Evolutionary conservation across 2,113 vertebrate species (phyloP).

Genomic region (Clarias macrocephalus): DNA sequence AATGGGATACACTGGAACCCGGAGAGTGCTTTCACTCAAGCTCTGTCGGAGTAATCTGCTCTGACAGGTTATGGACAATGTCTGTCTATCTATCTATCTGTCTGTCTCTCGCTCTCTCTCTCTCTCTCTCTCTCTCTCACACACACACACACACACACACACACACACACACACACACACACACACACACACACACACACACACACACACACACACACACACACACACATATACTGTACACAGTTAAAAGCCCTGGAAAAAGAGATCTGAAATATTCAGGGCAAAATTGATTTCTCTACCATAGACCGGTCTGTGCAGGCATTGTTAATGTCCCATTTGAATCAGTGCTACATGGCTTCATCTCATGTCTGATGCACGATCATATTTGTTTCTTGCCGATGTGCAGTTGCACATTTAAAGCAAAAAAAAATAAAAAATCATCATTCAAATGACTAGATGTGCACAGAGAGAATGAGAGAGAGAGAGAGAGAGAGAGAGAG

Average conservation of each 20-base stretch:
- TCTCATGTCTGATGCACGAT: slow-evolving; percentile 36
- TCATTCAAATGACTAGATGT: slow-evolving; percentile 37
- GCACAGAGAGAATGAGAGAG: neutral
- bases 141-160: too few species aligned
- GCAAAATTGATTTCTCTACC: slow-evolving; percentile 57
- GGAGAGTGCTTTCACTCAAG: slow-evolving; percentile 52
- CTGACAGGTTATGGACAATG: slow-evolving; percentile 53
- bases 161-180: slow-evolving; percentile 13
- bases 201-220: slow-evolving; percentile 28
- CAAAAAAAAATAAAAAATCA: slow-evolving; percentile 35
- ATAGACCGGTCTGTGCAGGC: slow-evolving; percentile 42
- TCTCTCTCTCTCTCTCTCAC: slow-evolving; percentile 6
- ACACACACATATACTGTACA: slow-evolving; percentile 23
- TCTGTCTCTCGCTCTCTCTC: neutral
- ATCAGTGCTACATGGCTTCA: slow-evolving; percentile 55
- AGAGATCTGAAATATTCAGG: slow-evolving; percentile 54
- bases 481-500: neutral
- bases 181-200: slow-evolving; percentile 24
- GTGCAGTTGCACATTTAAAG: slow-evolving; percentile 29
- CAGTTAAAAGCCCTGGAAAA: slow-evolving; percentile 49
- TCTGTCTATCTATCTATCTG: slow-evolving; percentile 36
- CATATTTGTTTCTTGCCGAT: slow-evolving; percentile 41
- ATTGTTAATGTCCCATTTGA: slow-evolving; percentile 56
- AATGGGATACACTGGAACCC: slow-evolving; percentile 40
- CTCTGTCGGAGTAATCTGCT: slow-evolving; percentile 44